phyloP scores from a whole-genome alignment of 2,113 vertebrate genomes.

The Pteruthius melanotis region DNA sequence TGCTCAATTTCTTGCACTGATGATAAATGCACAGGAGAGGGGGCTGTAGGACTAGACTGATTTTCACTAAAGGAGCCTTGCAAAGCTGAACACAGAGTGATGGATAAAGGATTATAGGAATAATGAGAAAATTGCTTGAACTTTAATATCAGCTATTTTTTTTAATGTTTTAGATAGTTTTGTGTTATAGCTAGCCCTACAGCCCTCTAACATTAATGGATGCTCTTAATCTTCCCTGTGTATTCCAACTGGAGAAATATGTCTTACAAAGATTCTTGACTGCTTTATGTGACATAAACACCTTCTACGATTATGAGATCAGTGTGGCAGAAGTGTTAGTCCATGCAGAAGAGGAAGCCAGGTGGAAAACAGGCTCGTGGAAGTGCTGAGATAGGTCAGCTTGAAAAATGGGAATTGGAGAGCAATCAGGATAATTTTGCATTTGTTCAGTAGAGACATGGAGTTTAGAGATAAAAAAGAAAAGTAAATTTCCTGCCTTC shows the following conservation, averaged over 20 bases:
- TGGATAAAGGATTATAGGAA: neutral
- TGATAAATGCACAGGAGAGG: conserved; percentile 72
- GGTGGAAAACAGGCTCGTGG: neutral
- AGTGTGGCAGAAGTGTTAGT: neutral
- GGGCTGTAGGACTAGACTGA: conserved; percentile 54
- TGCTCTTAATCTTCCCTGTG: neutral
- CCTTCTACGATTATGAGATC: neutral
- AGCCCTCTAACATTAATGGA: neutral
- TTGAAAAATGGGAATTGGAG: neutral
- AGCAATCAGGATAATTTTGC: neutral
- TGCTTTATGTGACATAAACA: neutral
- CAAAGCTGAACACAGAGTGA: neutral
- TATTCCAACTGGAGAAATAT: neutral
- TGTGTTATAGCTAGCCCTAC: neutral
- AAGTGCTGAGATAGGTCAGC: neutral
- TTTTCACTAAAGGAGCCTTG: neutral
- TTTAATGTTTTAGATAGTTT: neutral
- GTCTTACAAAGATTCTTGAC: neutral
- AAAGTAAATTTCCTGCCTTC: neutral
- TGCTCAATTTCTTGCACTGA: neutral
- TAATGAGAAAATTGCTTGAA: neutral
- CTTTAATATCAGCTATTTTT: neutral
- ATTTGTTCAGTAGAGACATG: neutral
- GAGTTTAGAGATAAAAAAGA: neutral
- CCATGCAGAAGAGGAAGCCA: neutral